Conservation (phyloP, 2,797 vertebrate species). For the Anguilla obscura region DNA sequence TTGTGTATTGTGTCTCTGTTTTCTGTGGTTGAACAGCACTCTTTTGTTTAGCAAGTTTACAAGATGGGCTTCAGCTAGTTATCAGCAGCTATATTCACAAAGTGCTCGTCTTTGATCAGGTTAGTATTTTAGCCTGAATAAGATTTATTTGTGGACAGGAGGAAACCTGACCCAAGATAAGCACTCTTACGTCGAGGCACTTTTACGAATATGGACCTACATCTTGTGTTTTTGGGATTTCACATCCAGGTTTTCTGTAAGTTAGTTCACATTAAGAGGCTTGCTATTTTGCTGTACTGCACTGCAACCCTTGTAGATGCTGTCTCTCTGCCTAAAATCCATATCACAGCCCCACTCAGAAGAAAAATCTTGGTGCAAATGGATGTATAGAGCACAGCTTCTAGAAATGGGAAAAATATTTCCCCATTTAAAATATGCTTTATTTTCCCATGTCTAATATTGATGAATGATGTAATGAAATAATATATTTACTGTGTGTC, state of each 20-base stretch:
- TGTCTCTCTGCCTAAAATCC: background rate
- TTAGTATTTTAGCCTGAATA: background rate
- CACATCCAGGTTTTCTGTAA: background rate
- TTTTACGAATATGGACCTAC: background rate
- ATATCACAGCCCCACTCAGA: background rate
- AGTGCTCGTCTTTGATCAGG: background rate
- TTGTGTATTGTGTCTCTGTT: background rate
- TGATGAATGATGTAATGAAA: background rate
- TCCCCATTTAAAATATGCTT: background rate
- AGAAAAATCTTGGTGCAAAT: background rate
- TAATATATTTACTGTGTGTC: background rate
- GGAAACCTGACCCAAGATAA: background rate
- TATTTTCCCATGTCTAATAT: background rate
- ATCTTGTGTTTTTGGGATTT: background rate
- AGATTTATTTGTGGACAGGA: background rate
- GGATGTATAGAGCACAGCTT: background rate
- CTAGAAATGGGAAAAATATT: background rate
- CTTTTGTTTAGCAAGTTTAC: background rate
- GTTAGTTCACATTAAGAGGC: background rate
- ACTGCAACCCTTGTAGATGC: background rate
- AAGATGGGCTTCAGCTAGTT: background rate
- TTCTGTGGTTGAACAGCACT: background rate
- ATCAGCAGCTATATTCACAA: background rate
- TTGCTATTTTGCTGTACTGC: background rate
- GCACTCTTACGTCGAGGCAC: background rate